Base-by-base conservation (phyloP, 2,888 invertebrate species). In the Lobophora halterata region DNA sequence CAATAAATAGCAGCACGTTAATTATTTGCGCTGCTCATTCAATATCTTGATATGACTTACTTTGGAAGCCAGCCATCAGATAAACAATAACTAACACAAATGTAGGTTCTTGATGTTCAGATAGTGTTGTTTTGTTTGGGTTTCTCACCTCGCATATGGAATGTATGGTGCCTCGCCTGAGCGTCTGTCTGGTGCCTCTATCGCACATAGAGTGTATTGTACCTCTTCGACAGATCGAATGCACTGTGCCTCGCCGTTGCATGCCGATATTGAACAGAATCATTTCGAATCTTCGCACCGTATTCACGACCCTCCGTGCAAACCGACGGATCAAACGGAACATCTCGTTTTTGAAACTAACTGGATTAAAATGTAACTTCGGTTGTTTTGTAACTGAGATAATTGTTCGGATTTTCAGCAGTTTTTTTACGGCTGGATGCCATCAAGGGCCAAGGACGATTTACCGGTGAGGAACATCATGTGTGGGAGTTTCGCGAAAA, bases 71-170 rank as follows among this genome's bases (percentile, higher is more conserved):
- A 19, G 7, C 6, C 6, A 5, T 3, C n/a, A 1, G 9, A 7
- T 8, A 23, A 23, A 23, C 12, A 24, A 39, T 35, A 34, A 39
- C 25, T 39, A 26, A 39, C 28, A 18, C 17, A 21, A 10, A 14
- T n/a, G 26, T 17, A 14, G n/a, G 12, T 3, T 27, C 34, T 33
- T 17, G 13, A 16, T 33, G 21, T 33, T 16, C 10, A 25, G 19
- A 30, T 30, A 30, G 17, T 27, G 2, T 25, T 16, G 29, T 37
- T 24, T 23, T 19, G 21, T 25, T 26, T 8, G 13, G 17, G 10
- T 29, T 12, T 24, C 80, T 79, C 67, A 86, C 86, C 83, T 80
- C 80, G 14, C 69, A 66, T 39, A 83, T 61, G 6, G 80, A 79
- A 49, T 83, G 80, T 36, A 85, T 65, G 3, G 82, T 80, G 6